Evolutionary conservation across 1,140 invertebrate genomes (phyloP).

Genomic region (Paraescarpia echinospica): DNA sequence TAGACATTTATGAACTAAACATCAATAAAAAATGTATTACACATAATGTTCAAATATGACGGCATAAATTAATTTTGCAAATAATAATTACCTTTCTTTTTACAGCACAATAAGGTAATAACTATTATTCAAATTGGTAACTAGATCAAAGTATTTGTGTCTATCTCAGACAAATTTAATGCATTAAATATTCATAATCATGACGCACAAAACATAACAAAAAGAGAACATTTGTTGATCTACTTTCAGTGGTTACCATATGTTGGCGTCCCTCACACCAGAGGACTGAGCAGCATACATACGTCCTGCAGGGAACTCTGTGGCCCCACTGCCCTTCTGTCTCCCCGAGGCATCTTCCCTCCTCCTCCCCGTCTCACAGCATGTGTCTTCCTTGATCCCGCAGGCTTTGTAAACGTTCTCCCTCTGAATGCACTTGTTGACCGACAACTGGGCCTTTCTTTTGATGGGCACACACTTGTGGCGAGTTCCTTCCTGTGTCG

Average conservation of each 20-base stretch:
- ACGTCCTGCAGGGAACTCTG: not conserved
- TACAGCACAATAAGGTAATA: not conserved
- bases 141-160: no score
- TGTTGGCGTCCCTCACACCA: not conserved
- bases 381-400: not conserved
- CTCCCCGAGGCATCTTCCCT: not conserved
- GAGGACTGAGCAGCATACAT: not conserved
- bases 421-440: not conserved
- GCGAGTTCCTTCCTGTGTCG: not conserved
- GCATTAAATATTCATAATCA: not conserved
- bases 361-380: not conserved
- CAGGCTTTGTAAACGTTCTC: not conserved
- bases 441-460: not conserved
- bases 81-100: not conserved
- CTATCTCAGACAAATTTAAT: not conserved
- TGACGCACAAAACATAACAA: not conserved
- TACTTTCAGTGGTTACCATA: not conserved
- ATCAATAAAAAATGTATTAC: not conserved
- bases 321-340: not conserved
- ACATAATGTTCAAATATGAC: not conserved
- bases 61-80: not conserved
- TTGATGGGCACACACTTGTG: not conserved
- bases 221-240: not conserved
- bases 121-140: not conserved
- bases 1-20: not conserved